These are phyloP conservation scores for Lineus longissimus DNA, from an alignment of 1,140 invertebrate species.

Conservation along the genomic window DNA sequence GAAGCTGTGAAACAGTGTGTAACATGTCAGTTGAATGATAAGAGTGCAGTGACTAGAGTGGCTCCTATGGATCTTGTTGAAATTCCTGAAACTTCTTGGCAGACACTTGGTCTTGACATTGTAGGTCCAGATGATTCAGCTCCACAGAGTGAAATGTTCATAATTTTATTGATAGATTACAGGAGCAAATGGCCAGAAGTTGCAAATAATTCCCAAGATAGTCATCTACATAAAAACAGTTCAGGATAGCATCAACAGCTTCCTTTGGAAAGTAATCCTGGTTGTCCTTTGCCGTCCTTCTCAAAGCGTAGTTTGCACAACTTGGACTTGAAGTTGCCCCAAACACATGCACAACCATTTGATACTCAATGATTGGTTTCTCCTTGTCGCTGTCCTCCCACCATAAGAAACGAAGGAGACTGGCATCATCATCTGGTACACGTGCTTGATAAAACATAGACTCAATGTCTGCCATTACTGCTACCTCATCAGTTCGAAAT, in stretches of 20 bases:
- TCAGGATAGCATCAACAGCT: constrained; percentile 8
- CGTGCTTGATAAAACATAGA: constrained; percentile 23
- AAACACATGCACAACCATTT: constrained; percentile 22
- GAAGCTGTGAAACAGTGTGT: no score
- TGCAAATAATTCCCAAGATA: no score
- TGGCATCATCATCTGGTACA: background rate
- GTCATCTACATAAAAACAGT: constrained; percentile 24
- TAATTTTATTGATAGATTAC: no score
- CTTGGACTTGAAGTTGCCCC: constrained; percentile 17
- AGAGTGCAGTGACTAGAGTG: no score
- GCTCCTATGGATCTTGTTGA: no score
- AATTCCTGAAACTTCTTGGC: no score
- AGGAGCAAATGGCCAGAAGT: no score
- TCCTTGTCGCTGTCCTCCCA: constrained; percentile 13
- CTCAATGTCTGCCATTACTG: constrained; percentile 19
- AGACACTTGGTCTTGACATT: no score
- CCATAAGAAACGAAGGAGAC: constrained; percentile 13
- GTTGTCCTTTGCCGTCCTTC: constrained; percentile 11
- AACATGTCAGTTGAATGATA: no score
- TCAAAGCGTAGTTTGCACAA: no score
- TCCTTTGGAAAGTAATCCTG: background rate
- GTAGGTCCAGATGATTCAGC: no score
- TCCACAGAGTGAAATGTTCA: no score
- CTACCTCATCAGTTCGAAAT: constrained; percentile 15
- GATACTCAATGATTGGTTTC: constrained; percentile 3